Evolutionary conservation across 2,113 vertebrate genomes (phyloP), one percentile per base, ranked within the genome.

Genomic region (Sapajus apella): DNA sequence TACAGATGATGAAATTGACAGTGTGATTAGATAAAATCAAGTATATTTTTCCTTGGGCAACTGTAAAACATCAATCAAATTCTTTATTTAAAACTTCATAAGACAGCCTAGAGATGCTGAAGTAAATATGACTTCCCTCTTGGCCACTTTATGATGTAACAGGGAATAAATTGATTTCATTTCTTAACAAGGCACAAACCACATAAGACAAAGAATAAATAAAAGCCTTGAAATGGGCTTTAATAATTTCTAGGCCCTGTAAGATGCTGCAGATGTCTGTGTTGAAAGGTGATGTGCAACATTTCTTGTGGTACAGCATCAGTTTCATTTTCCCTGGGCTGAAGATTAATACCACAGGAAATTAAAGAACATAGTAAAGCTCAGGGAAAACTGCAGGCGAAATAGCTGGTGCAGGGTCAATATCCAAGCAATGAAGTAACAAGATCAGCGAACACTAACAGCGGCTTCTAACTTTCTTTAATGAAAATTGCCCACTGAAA

Each of bases 51-150:
- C 8, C 73, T 18, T n/a, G 50, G 80, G 52, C 45, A 82, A 61
- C 90, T 14, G 21, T 96, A 95, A 91, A 85, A 95, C 23, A 40
- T 97, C 56, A 88, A 95, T 82, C 66, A 76, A 40, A 64, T 87
- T 96, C 35, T 66, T 97, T 94, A 93, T 95, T 95, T 97, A 95
- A 97, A 93, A 90, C 58, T 97, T 98, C 80, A 27, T 61, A 86
- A 97, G 50, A 55, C 77, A 84, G 90, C 20, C 5, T 73, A 20
- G 47, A 96, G n/a, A 43, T 85, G 83, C 61, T 90, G 25, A 87
- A 97, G 56, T 70, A 82, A 95, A 72, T 64, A 83, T 82, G 82
- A 76, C 27, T 97, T 97, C 52, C 72, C 93, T 90, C 13, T 50
- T 93, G 88, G 83, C 0, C 5, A 40, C 68, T 96, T 95, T 90